Evolutionary conservation across 2,113 vertebrate genomes (phyloP).

Genomic region (Notechis scutatus): DNA sequence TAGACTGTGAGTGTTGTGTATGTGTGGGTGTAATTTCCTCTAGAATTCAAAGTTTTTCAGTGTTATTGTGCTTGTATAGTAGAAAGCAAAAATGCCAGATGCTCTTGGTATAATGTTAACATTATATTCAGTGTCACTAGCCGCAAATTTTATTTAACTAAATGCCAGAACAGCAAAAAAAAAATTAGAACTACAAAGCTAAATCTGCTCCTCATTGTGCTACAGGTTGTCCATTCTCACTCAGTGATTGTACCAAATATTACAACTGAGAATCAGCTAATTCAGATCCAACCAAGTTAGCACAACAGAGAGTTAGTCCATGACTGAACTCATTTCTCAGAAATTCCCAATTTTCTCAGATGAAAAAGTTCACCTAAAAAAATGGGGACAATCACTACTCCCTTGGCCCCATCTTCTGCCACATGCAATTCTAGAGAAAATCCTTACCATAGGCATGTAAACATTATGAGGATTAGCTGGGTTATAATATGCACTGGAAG

Average conservation of each 20-base stretch:
- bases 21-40: neutral
- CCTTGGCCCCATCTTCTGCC: too few species aligned
- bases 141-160: neutral
- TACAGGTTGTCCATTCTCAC: neutral
- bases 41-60: neutral
- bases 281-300: neutral
- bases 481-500: conserved; percentile 85
- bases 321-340: neutral
- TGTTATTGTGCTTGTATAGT: neutral
- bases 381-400: neutral
- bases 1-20: neutral
- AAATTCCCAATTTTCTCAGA: neutral
- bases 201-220: neutral
- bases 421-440: neutral
- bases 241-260: neutral
- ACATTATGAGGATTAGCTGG: conserved; percentile 87
- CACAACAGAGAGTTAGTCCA: neutral
- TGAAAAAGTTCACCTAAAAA: neutral
- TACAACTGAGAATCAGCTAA: neutral
- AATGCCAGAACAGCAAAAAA: neutral
- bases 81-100: neutral
- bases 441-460: conserved; percentile 87
- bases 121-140: neutral
- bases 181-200: neutral
- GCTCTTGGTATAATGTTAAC: neutral